Percentiles rank a stretch among this genome's conserved stretches.
Conservation (phyloP, 2,797 vertebrate species). For the Monodelphis domestica region DNA sequence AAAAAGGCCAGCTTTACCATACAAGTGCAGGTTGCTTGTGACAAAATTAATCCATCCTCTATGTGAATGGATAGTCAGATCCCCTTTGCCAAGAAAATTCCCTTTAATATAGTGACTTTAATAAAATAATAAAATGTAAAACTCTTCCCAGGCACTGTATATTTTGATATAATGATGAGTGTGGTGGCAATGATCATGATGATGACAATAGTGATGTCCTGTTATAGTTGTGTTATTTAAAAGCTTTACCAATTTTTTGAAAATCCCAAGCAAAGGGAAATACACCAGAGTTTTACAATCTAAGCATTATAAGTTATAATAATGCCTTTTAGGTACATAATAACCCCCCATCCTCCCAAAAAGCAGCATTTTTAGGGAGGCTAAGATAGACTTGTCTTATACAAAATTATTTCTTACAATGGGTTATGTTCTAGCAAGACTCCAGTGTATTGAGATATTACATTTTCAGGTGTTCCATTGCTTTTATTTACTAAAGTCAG, state of each 20-base stretch:
- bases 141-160: background rate
- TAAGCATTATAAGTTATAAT: conserved; percentile 4
- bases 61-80: background rate
- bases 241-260: background rate
- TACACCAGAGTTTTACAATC: background rate
- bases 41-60: background rate
- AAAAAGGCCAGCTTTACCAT: background rate
- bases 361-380: too few species aligned
- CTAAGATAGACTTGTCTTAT: conserved; percentile 26
- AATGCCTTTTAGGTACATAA: conserved; percentile 18
- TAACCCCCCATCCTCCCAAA: too few species aligned
- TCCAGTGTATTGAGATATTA: conserved; percentile 18
- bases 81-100: background rate
- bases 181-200: background rate
- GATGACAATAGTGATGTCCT: background rate
- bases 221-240: background rate
- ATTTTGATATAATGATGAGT: background rate
- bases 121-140: background rate
- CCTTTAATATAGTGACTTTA: background rate
- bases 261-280: background rate
- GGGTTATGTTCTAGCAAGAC: conserved; percentile 39
- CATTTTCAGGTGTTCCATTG: conserved; percentile 39
- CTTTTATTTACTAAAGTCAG: conserved; percentile 44
- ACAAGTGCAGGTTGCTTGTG: background rate
- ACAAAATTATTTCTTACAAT: conserved; percentile 23